phyloP scores from a whole-genome alignment of 2,888 invertebrate genomes.

The Lasioglossum lativentre region DNA sequence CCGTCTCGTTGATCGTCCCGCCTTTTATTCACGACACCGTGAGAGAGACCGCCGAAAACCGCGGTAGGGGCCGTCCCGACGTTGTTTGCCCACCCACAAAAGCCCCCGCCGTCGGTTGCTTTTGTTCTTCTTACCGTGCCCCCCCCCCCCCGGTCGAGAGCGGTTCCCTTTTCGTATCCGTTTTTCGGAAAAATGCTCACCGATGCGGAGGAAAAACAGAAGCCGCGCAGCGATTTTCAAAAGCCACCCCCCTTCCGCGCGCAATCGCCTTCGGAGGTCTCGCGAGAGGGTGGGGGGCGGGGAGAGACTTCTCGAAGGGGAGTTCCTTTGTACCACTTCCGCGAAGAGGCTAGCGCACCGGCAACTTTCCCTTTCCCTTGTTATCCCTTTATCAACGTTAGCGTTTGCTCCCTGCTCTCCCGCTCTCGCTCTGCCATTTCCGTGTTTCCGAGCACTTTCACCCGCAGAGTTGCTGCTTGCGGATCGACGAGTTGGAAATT shows the following conservation, averaged over 20 bases:
- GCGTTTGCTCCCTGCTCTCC: slow-evolving; percentile 2
- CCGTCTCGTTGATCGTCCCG: slow-evolving; percentile 55
- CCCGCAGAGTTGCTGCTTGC: neutral
- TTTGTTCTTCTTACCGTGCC: neutral
- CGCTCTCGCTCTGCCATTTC: neutral
- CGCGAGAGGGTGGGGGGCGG: neutral
- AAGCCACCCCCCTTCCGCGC: neutral
- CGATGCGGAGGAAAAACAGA: neutral
- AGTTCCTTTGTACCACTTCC: neutral
- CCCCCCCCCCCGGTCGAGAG: neutral
- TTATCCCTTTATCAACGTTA: slow-evolving; percentile 19
- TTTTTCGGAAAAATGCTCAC: neutral
- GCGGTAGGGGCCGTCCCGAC: neutral
- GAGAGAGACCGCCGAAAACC: neutral
- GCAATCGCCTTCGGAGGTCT: neutral
- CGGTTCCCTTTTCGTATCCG: neutral
- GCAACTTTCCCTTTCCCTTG: slow-evolving; percentile 15
- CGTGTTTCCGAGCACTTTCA: neutral
- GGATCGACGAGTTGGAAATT: neutral
- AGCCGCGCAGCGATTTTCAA: neutral
- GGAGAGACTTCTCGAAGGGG: neutral
- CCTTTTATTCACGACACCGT: slow-evolving; percentile 51
- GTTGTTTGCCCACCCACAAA: neutral
- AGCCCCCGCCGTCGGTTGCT: neutral
- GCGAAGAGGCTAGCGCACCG: neutral